A percentile compares a stretch with the other conserved stretches of the same genome.
These are phyloP conservation scores for Nemotelus nigrinus DNA, from an alignment of 2,888 invertebrate species.

Conservation along the genomic window DNA sequence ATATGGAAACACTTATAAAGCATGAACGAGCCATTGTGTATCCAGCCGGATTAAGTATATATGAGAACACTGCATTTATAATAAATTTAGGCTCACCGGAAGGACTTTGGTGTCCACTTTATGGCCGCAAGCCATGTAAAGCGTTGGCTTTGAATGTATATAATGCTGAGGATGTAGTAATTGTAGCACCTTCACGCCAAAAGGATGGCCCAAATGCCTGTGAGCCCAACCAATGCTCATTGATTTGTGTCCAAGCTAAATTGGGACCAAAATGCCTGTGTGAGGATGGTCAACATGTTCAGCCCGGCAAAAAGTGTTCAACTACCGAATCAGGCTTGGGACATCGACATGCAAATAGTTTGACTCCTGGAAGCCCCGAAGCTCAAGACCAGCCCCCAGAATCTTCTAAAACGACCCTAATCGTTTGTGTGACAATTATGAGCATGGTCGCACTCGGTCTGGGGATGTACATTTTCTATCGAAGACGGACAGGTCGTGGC, in stretches of 20 bases:
- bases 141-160: conserved; percentile 64
- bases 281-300: conserved; percentile 64
- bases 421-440: conserved; percentile 51
- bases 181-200: conserved; percentile 70
- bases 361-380: background rate
- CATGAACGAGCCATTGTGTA: conserved; percentile 66
- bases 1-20: conserved; percentile 65
- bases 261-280: conserved; percentile 69
- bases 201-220: conserved; percentile 67
- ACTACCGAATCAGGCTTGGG: conserved; percentile 38
- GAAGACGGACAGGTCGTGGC: conserved; percentile 66
- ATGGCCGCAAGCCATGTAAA: conserved; percentile 66
- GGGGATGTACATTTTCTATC: conserved; percentile 59
- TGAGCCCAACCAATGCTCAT: conserved; percentile 67
- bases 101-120: conserved; percentile 71
- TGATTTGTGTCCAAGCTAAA: conserved; percentile 71
- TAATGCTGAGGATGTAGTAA: conserved; percentile 67
- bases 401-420: conserved; percentile 42
- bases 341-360: conserved; percentile 11
- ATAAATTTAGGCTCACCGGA: conserved; percentile 68
- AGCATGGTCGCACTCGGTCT: conserved; percentile 51
- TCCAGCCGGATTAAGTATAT: conserved; percentile 75
- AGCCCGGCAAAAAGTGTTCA: conserved; percentile 60
- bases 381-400: conserved; percentile 12
- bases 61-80: conserved; percentile 82